Conservation (phyloP, 2,888 invertebrate species). For the Apotomis capreana region DNA sequence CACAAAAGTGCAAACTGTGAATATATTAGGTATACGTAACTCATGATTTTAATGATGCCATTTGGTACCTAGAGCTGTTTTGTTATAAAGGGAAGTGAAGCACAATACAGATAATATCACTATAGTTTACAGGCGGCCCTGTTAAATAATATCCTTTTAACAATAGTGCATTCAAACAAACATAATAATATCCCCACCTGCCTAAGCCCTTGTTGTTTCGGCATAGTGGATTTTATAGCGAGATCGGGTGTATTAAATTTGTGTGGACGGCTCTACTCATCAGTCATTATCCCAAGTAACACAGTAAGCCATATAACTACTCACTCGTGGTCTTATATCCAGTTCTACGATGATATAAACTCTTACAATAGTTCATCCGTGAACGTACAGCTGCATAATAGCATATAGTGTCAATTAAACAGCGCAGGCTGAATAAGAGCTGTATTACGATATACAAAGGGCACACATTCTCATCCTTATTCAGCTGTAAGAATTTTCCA, state of each 20-base stretch:
- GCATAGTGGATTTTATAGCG: constrained; percentile 6
- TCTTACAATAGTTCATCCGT: no score
- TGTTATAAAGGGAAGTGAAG: constrained; percentile 25
- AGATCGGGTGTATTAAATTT: neutral
- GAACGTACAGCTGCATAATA: no score
- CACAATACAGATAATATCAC: constrained; percentile 34
- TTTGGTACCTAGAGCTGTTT: constrained; percentile 12
- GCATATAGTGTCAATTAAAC: no score
- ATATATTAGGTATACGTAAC: neutral
- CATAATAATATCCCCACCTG: constrained; percentile 6
- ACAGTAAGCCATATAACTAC: no score
- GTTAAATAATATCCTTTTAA: constrained; percentile 24
- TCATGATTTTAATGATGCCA: constrained; percentile 24
- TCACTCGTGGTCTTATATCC: no score
- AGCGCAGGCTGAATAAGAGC: no score
- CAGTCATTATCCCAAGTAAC: no score
- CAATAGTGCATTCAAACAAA: constrained; percentile 24
- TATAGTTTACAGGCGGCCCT: constrained; percentile 9
- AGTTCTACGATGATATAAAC: no score
- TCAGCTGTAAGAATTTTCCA: no score
- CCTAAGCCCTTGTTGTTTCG: constrained; percentile 14
- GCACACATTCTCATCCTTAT: no score
- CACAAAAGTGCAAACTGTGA: no score
- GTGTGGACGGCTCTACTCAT: neutral
- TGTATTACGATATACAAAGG: no score